Percentiles rank a stretch among this genome's conserved stretches.
Evolutionary conservation across 2,113 vertebrate genomes (phyloP).

Genomic region (Gracilinanus agilis): DNA sequence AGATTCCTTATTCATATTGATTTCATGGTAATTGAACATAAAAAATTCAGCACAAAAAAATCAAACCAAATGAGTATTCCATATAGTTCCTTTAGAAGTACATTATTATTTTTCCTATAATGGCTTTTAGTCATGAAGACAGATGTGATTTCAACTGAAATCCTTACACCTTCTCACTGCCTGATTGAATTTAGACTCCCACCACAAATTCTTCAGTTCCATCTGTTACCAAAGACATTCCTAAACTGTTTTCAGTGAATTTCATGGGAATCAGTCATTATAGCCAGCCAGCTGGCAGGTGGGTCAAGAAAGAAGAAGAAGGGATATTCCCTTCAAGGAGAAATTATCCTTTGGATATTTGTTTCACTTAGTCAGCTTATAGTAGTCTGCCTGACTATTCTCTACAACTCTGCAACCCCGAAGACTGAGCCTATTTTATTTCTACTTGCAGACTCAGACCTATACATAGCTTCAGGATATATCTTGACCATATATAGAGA

Average conservation of each 20-base stretch:
- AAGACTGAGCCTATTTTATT: background rate
- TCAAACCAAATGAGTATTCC: constrained; percentile 34
- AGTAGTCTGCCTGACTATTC: background rate
- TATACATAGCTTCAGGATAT: background rate
- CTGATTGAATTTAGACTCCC: constrained; percentile 48
- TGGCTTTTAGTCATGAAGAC: constrained; percentile 22
- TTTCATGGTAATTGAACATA: background rate
- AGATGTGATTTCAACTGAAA: constrained; percentile 40
- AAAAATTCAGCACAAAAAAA: constrained; percentile 38
- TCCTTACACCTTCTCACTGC: constrained; percentile 37
- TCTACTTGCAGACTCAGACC: background rate
- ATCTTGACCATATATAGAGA: background rate
- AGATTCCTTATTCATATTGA: background rate
- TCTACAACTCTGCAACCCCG: background rate
- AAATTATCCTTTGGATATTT: background rate
- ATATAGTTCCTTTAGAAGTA: background rate
- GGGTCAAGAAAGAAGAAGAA: constrained; percentile 6
- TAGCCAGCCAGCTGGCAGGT: constrained; percentile 29
- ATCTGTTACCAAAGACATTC: constrained; percentile 50
- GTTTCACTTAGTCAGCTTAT: background rate
- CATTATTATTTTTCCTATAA: constrained; percentile 52
- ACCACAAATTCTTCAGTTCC: constrained; percentile 41
- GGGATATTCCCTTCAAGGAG: background rate
- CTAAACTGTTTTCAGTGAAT: constrained; percentile 41
- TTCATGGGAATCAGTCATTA: constrained; percentile 15